Conservation (phyloP, 2,113 vertebrate genomes). For the Tautogolabrus adspersus region DNA sequence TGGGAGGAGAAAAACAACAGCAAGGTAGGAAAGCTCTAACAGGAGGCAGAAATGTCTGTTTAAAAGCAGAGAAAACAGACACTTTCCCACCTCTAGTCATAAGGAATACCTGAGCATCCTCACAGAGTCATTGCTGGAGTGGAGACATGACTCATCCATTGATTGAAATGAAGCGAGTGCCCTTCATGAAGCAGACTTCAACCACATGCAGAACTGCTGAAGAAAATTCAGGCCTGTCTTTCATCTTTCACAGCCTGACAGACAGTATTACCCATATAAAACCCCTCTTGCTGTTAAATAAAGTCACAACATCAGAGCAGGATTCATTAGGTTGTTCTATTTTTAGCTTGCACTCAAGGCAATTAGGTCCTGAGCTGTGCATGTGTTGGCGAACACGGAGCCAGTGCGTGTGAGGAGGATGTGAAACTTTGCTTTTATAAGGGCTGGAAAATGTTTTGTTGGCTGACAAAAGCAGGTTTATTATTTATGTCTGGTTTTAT, state of each 20-base stretch:
- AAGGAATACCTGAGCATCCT: conserved; percentile 14
- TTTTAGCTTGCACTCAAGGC: conserved; percentile 57
- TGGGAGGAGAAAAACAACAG: background rate
- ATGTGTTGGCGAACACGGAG: conserved; percentile 35
- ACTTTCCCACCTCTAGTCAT: background rate
- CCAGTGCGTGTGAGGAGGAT: conserved; percentile 18
- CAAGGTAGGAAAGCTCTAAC: background rate
- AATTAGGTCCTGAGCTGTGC: conserved; percentile 50
- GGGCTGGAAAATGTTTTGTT: conserved; percentile 65
- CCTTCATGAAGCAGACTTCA: conserved; percentile 35
- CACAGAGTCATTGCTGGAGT: background rate
- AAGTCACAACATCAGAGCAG: conserved; percentile 62
- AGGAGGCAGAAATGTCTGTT: background rate
- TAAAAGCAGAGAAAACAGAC: background rate
- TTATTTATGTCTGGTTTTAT: conserved; percentile 67
- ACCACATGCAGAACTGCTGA: conserved; percentile 49
- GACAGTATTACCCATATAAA: conserved; percentile 54
- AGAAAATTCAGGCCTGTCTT: conserved; percentile 23
- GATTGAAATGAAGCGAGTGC: conserved; percentile 38
- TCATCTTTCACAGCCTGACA: conserved; percentile 32
- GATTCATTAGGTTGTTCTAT: conserved; percentile 72
- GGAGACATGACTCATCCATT: conserved; percentile 56
- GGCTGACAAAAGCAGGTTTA: conserved; percentile 63
- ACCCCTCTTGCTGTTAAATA: conserved; percentile 61
- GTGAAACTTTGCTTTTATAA: conserved; percentile 42